Percentiles rank a stretch among this genome's conserved stretches.
These are phyloP conservation scores for Drosophila saltans DNA, from an alignment of 1,140 invertebrate species.

Conservation along the genomic window DNA sequence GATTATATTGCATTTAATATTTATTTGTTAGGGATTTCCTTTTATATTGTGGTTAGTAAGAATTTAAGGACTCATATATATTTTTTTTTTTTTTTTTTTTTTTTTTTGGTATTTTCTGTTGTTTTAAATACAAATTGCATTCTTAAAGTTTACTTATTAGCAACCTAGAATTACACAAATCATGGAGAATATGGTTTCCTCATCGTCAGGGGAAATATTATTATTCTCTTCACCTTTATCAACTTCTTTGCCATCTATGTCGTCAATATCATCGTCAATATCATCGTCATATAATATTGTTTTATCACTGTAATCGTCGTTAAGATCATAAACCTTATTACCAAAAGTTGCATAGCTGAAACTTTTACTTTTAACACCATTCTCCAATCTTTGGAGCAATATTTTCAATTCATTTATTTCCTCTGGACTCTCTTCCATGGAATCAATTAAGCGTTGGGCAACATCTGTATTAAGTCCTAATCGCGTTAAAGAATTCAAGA, in stretches of 20 bases:
- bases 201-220: not conserved
- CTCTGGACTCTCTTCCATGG: not conserved
- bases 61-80: too few relatives aligned
- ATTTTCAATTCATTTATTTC: constrained; percentile 23
- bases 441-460: constrained; percentile 9
- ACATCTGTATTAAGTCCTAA: not conserved
- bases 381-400: constrained; percentile 16
- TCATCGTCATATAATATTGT: too few relatives aligned
- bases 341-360: too few relatives aligned
- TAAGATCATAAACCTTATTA: not conserved
- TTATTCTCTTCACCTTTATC: too few relatives aligned
- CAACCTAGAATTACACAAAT: not conserved
- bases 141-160: not conserved
- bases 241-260: too few relatives aligned
- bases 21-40: too few relatives aligned
- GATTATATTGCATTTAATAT: too few relatives aligned
- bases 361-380: not conserved
- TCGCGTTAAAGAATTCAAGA: not conserved
- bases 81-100: not conserved
- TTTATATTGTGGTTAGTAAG: too few relatives aligned
- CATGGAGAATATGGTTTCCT: not conserved
- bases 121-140: not conserved
- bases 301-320: too few relatives aligned
- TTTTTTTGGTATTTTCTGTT: not conserved
- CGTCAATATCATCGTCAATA: too few relatives aligned